Conservation (phyloP, 2,888 invertebrate species). For the Macaria notata region DNA sequence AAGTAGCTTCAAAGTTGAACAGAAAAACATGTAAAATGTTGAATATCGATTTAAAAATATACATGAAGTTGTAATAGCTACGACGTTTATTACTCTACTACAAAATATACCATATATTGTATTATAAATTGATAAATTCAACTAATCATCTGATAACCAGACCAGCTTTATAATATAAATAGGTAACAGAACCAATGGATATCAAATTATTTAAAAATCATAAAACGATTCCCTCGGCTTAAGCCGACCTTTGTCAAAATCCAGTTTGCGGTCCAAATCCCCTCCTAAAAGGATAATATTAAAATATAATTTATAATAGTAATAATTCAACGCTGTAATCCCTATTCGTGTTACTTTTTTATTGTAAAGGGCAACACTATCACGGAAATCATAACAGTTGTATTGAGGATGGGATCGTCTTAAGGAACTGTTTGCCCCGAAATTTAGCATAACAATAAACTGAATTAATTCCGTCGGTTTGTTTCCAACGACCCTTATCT, state of each 20-base stretch:
- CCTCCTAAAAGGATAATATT: slow-evolving; percentile 44
- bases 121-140: no score
- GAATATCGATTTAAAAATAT: no score
- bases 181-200: neutral
- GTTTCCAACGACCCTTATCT: slow-evolving; percentile 45
- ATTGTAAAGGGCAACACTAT: slow-evolving; percentile 30
- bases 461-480: slow-evolving; percentile 53
- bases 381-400: slow-evolving; percentile 35
- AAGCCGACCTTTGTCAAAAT: slow-evolving; percentile 48
- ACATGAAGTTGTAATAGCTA: no score
- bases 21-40: no score
- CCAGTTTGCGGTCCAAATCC: slow-evolving; percentile 43
- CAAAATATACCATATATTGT: no score
- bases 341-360: slow-evolving; percentile 28
- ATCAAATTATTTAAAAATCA: slow-evolving; percentile 35
- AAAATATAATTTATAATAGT: slow-evolving; percentile 51
- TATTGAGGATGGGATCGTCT: slow-evolving; percentile 33
- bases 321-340: slow-evolving; percentile 53
- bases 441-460: slow-evolving; percentile 64
- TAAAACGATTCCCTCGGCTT: slow-evolving; percentile 42
- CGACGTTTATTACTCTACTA: no score
- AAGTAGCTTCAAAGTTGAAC: no score
- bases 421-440: slow-evolving; percentile 40
- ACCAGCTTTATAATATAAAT: no score
- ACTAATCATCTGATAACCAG: no score